Base-by-base conservation (phyloP, 2,888 invertebrate species). In the Megastigmus dorsalis region DNA sequence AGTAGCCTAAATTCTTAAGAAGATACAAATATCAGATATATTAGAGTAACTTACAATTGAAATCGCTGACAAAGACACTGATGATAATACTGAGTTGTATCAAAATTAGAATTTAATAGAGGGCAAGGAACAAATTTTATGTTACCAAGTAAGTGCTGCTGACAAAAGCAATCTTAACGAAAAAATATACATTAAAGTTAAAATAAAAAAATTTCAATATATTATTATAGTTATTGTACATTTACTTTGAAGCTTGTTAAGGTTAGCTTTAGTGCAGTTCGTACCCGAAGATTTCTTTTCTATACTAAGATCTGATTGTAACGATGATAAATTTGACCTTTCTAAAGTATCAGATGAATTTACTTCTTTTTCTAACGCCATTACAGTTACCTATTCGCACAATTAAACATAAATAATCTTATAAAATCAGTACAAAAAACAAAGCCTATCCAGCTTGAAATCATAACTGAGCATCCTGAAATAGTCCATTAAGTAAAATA, bases 321-420 rank as follows among this genome's bases (percentile, higher is more conserved):
- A 68, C 13, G 82, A 84, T 6, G 81, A 80, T 66, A 77, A 43
- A 63, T 84, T 82, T 5, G 84, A 83, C 38, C 57, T 74, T 50
- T 74, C 76, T n/a, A 76, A 55, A 1, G 76, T 76, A 45, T 76
- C 76, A 5, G 76, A 74, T 0, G 68, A 73, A 60, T 20, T 33
- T n/a, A 6, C 20, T 33, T 65, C 65, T 65, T 70, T 68, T 30
- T 55, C 55, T 30, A 23, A 7, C 41, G 45, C 9, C 76, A 76
- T 76, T 50, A 23, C 18, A n/a, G 1, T 28, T 57, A 10, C 3
- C 5, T 50, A n/a, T 1, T 20, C 9, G 15, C 30, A 28, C 9
- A 4, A 43, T 41, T 15, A 38, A 59, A 33, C 20, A 20, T 18
- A 41, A 38, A 59, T 41, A 70, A 23, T 41, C 30, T 15, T 26